phyloP scores from a whole-genome alignment of 2,113 vertebrate genomes.

The Australoheros scitulus region DNA sequence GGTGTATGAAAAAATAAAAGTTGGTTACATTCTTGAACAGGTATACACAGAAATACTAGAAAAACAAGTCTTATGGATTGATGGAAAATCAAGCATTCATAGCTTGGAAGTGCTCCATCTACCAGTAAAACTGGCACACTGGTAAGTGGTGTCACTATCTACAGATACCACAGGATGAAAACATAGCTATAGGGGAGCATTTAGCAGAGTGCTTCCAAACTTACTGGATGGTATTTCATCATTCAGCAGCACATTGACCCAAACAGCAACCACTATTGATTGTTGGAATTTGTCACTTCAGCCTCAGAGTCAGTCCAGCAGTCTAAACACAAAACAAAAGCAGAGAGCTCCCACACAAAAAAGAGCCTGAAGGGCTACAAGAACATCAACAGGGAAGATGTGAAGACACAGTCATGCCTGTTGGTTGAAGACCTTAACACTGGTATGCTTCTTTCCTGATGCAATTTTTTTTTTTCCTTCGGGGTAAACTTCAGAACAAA shows the following conservation, averaged over 20 bases:
- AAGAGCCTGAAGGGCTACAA: not conserved
- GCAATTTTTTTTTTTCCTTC: not conserved
- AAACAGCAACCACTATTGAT: not conserved
- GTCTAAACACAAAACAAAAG: not conserved
- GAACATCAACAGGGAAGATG: not conserved
- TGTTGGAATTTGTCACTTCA: not conserved
- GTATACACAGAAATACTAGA: not conserved
- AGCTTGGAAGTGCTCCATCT: not conserved
- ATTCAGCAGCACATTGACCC: not conserved
- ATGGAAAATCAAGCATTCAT: constrained; percentile 3
- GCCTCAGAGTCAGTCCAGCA: not conserved
- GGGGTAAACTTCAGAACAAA: not conserved
- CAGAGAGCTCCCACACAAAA: not conserved
- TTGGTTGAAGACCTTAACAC: not conserved
- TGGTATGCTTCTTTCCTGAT: not conserved
- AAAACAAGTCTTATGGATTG: not conserved
- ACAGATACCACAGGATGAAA: constrained; percentile 1
- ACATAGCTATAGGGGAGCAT: not conserved
- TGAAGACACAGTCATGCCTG: not conserved
- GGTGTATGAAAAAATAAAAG: not conserved
- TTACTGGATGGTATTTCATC: not conserved
- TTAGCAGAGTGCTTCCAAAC: not conserved
- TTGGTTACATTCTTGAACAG: not conserved
- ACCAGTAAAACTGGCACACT: not conserved
- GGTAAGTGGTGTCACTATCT: not conserved